Conservation (phyloP, 2,888 invertebrate genomes). For the Leuctra nigra region DNA sequence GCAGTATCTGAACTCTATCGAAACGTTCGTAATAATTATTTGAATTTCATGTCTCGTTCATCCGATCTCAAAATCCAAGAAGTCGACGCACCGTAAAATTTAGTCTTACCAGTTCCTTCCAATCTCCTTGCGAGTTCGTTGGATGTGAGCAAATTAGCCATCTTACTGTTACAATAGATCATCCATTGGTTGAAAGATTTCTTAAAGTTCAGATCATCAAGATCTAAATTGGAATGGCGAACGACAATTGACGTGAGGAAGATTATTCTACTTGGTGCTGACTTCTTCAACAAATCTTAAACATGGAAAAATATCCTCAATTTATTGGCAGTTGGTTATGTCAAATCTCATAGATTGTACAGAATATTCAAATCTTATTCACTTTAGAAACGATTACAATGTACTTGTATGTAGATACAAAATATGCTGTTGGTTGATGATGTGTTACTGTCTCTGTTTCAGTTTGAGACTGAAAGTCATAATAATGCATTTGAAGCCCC, state of each 20-base stretch:
- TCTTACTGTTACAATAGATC: constrained; percentile 45
- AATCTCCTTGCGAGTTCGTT: constrained; percentile 44
- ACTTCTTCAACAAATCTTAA: constrained; percentile 40
- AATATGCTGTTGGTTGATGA: too few species aligned
- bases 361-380: too few species aligned
- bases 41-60: not conserved
- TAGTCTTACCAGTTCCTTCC: constrained; percentile 35
- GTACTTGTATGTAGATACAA: too few species aligned
- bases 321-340: too few species aligned
- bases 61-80: not conserved
- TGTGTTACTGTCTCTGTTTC: too few species aligned
- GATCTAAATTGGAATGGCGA: constrained; percentile 38
- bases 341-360: too few species aligned
- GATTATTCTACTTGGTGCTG: constrained; percentile 44
- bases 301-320: too few species aligned
- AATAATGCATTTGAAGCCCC: too few species aligned
- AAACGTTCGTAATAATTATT: too few species aligned
- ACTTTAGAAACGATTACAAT: too few species aligned
- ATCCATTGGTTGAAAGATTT: constrained; percentile 31
- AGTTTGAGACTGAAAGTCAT: too few species aligned
- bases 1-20: too few species aligned
- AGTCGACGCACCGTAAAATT: not conserved
- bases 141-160: constrained; percentile 45
- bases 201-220: constrained; percentile 31
- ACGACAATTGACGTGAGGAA: constrained; percentile 46